These are phyloP conservation scores for Apeira syringaria DNA, from an alignment of 2,888 invertebrate species.

Conservation along the genomic window DNA sequence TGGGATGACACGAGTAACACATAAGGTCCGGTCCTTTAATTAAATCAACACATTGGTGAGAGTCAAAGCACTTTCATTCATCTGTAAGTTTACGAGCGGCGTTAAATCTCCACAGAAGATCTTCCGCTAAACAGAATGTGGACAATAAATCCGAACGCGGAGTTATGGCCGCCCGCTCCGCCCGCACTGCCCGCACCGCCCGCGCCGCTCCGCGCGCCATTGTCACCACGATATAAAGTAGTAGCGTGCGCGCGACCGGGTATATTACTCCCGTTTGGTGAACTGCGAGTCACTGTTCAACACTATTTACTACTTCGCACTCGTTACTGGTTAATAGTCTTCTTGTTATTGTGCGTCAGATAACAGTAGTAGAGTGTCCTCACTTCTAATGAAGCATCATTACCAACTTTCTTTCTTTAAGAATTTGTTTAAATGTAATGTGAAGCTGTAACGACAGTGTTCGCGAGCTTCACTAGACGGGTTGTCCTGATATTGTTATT, in stretches of 20 bases:
- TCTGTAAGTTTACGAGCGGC: slow-evolving; percentile 6
- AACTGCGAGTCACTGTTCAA: background rate
- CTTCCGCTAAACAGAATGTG: slow-evolving; percentile 9
- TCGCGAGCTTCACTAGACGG: too few relatives aligned
- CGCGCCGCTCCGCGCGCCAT: background rate
- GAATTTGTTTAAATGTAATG: too few relatives aligned
- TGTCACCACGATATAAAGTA: slow-evolving; percentile 1
- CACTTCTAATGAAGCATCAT: too few relatives aligned
- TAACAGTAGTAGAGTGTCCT: too few relatives aligned
- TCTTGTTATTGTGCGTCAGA: too few relatives aligned
- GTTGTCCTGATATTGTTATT: too few relatives aligned
- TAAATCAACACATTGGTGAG: slow-evolving; percentile 6
- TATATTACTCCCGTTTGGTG: background rate
- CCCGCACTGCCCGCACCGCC: too few relatives aligned
- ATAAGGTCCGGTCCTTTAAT: background rate
- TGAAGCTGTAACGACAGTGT: too few relatives aligned
- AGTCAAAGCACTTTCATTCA: slow-evolving; percentile 6
- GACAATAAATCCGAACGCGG: slow-evolving; percentile 8
- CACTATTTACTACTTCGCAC: background rate
- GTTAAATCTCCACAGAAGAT: slow-evolving; percentile 5
- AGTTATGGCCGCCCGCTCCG: slow-evolving; percentile 6
- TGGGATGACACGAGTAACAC: too few relatives aligned
- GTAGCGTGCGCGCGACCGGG: background rate
- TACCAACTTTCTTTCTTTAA: too few relatives aligned
- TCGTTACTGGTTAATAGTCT: too few relatives aligned